These are phyloP conservation scores for Sebastes iracundus DNA, from an alignment of 2,797 vertebrate species.

Conservation along the genomic window DNA sequence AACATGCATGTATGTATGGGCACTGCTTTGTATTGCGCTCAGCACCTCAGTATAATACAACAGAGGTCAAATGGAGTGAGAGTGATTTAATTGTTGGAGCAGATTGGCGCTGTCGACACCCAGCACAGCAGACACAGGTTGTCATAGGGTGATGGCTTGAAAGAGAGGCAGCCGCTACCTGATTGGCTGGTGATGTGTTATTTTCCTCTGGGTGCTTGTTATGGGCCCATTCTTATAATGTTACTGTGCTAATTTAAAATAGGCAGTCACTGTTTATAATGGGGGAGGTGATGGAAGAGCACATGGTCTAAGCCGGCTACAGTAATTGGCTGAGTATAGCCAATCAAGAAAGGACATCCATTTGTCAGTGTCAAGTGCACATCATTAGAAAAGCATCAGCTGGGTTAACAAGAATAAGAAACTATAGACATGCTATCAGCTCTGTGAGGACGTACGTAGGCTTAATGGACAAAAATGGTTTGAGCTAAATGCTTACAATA, in stretches of 20 bases:
- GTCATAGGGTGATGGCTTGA: not conserved
- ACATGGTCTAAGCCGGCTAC: not conserved
- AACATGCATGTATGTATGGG: not conserved
- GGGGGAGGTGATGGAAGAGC: not conserved
- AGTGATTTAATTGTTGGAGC: slow-evolving; percentile 18
- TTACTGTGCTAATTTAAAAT: not conserved
- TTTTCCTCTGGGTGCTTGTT: not conserved
- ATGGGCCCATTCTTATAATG: not conserved
- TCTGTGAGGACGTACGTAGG: not conserved
- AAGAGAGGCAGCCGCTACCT: not conserved
- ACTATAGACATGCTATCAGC: not conserved
- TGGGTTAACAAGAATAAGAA: not conserved
- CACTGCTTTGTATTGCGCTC: not conserved
- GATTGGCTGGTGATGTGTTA: not conserved
- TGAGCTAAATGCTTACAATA: not conserved
- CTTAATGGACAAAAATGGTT: not conserved
- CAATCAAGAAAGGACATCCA: not conserved
- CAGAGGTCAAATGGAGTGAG: slow-evolving; percentile 17
- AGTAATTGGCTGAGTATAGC: not conserved
- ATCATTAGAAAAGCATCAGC: not conserved
- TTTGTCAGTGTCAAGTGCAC: not conserved
- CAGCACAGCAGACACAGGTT: not conserved
- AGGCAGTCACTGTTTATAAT: not conserved
- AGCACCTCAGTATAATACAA: not conserved
- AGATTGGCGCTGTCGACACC: not conserved